Evolutionary conservation across 2,113 vertebrate genomes (phyloP), one percentile per base, ranked within the genome.

Genomic region (Nipponia nippon): DNA sequence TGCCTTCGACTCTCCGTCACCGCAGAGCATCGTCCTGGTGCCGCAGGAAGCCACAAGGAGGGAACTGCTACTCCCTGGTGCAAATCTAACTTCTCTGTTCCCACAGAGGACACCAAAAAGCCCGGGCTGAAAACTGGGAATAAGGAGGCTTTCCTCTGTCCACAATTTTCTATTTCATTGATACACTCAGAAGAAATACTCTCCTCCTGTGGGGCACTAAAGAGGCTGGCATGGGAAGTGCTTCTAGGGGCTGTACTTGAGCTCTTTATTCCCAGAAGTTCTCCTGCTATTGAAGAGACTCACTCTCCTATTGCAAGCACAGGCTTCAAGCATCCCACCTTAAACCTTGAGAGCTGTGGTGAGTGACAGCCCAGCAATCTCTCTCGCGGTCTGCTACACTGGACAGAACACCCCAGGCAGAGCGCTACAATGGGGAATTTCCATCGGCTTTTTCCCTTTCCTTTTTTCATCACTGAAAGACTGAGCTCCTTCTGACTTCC

Each of bases 11-110:
- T 38, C n/a, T n/a, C 47, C 3, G 1, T 9, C 53, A 19, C 38
- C 0, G 5, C 66, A 50, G 13, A 75, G 34, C 46, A 22, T 6
- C 3, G 1, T 7, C 52, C 10, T 2, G 2, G 38, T 50, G 62
- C 71, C 76, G 66, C 84, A 38, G 30, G 42, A 50, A 49, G 46
- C 34, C 42, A n/a, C 8, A 2, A 14, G 5, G 12, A 73, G 32
- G 34, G 46, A 87, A 53, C 25, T 11, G n/a, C 59, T 16, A 11
- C 63, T 53, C 30, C 34, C 18, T 15, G 12, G 23, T 78, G 53
- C 21, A n/a, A 62, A 27, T 30, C 52, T 47, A 47, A 38, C 44
- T 44, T 21, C 36, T 75, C 42, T 6, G 1, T 13, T 71, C 32
- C 70, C 42, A 14, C 23, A 32, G 36, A 78, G 38, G 47, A 46